phyloP scores from a whole-genome alignment of 2,888 invertebrate genomes.

The Stramonita haemastoma region DNA sequence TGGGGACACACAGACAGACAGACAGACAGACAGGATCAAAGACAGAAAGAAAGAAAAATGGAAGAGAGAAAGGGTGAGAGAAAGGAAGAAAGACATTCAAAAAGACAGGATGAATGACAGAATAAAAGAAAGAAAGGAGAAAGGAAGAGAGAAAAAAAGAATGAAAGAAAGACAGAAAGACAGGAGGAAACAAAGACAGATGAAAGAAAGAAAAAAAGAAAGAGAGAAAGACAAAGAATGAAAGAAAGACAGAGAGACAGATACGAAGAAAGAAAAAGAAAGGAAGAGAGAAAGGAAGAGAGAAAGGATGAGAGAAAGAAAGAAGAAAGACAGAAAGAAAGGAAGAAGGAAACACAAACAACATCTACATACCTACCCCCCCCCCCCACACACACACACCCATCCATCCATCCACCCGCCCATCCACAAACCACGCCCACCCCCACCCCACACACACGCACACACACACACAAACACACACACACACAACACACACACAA shows the following conservation, averaged over 20 bases:
- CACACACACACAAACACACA: too few species aligned
- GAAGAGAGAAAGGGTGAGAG: background rate
- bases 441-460: too few species aligned
- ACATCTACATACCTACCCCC: too few species aligned
- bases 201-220: background rate
- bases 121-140: background rate
- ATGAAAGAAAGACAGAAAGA: background rate
- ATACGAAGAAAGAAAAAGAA: background rate
- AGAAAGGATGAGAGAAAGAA: background rate
- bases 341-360: background rate
- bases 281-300: background rate
- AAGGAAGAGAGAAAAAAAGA: background rate
- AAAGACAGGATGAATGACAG: background rate
- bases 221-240: background rate
- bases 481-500: too few species aligned
- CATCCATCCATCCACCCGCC: too few species aligned
- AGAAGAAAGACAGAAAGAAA: background rate
- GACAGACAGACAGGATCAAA: background rate
- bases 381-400: too few species aligned
- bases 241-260: background rate
- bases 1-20: conserved; percentile 38
- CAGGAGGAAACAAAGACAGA: background rate
- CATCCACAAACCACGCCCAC: too few species aligned
- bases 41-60: background rate
- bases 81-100: background rate